Base-by-base conservation (phyloP, 2,888 invertebrate species). In the Pollenia angustigena region DNA sequence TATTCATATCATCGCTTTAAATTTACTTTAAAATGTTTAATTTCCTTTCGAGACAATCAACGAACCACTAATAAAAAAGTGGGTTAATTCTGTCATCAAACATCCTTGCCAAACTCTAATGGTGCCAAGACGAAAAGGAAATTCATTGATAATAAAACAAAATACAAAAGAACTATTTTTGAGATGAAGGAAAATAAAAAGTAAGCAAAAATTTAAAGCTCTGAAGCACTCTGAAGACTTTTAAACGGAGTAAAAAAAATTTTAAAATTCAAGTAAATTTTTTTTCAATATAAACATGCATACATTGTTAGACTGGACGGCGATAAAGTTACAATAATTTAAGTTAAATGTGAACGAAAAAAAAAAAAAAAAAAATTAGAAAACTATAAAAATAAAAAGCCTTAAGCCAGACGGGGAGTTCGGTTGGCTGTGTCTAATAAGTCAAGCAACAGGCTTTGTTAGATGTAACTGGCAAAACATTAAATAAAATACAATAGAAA, bases 241-340 rank as follows among this genome's bases (percentile, higher is more conserved):
- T 9, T 48, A 40, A 46, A 2, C 14, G 9, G 69, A 3, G 23
- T 32, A 46, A 62, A 23, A 52, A 32, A 40, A 56, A 74, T 44
- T 44, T 23, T 58, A 54, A 80, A 54, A 62, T 14, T 69, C 6
- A 76, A 62, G 54, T 54, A 62, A 76, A 48, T 48, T 76, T 40
- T 40, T 66, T 71, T 16, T 42, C 71, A 6, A 76, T 76, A 62
- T 48, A 62, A 64, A 71, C 54, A 32, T 42, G 40, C 48, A 66
- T 54, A 76, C 52, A 71, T 62, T 71, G 71, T 80, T 80, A 68
- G 79, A 80, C 74, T 68, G 84, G 60, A 68, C 74, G 84, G 84
- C 79, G 84, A 85, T 80, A 80, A 85, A 85, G 68, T 85, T 80
- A 54, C 71, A 85, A 74, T 80, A 80, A 72, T 72, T 79, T 78